Conservation (phyloP, 2,888 invertebrate species). For the Cheilosia variabilis region DNA sequence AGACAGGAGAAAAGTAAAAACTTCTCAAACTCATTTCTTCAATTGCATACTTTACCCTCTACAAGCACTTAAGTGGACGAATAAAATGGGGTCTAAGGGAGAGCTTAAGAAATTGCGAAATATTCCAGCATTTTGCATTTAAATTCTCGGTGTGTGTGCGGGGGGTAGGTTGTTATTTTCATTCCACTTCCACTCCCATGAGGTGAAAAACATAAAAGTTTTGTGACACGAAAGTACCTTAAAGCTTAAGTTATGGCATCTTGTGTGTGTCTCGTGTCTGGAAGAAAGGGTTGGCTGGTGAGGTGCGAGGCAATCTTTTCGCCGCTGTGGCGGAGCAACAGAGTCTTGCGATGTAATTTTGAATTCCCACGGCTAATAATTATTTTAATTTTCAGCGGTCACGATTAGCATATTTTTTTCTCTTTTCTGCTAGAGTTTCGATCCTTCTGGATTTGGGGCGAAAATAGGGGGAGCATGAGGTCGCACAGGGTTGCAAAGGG, state of each 20-base stretch:
- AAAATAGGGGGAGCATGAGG: constrained; percentile 6
- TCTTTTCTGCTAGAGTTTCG: constrained; percentile 8
- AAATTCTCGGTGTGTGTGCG: constrained; percentile 14
- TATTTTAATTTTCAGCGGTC: constrained; percentile 64
- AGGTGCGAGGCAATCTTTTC: not conserved
- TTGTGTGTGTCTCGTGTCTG: not conserved
- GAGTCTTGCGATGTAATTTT: constrained; percentile 43
- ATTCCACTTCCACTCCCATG: not conserved
- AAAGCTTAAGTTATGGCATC: not conserved
- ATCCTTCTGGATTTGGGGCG: constrained; percentile 42
- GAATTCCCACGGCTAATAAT: constrained; percentile 61
- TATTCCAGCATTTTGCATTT: constrained; percentile 29
- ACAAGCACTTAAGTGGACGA: constrained; percentile 48
- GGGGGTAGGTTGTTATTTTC: constrained; percentile 2
- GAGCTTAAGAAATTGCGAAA: constrained; percentile 30
- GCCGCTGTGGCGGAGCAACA: constrained; percentile 17
- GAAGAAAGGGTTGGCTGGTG: not conserved
- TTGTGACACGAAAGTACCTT: constrained; percentile 34
- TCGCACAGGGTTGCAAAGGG: constrained; percentile 14
- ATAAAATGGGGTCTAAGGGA: not conserved
- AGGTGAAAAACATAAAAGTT: constrained; percentile 34
- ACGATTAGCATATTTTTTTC: constrained; percentile 57
- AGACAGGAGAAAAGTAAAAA: not conserved
- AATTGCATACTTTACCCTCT: constrained; percentile 38
- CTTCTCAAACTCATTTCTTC: constrained; percentile 46